Conservation (phyloP, 2,113 vertebrate species). For the Eudorcas thomsonii region DNA sequence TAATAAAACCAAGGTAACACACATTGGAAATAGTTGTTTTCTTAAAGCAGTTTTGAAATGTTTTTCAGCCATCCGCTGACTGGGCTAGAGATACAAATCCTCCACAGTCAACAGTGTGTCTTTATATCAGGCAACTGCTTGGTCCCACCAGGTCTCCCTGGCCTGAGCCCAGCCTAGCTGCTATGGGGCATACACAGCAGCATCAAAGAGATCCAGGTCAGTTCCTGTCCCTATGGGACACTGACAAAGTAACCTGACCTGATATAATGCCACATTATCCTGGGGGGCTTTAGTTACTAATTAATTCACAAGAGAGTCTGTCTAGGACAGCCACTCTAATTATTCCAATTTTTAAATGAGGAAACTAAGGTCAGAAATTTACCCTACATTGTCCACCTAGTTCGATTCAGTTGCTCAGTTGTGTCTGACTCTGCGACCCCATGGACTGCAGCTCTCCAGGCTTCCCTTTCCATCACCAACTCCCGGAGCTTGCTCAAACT, state of each 20-base stretch:
- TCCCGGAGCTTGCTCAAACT: not conserved
- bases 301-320: not conserved
- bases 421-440: not conserved
- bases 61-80: not conserved
- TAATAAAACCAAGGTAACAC: not conserved
- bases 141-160: not conserved
- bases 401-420: not conserved
- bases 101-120: not conserved
- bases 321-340: not conserved
- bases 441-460: not conserved
- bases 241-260: not conserved
- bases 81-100: not conserved
- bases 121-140: not conserved
- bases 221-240: not conserved
- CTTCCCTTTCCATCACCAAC: not conserved
- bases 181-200: not conserved
- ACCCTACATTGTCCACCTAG: not conserved
- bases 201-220: not conserved
- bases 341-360: not conserved
- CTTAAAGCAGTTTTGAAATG: not conserved
- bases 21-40: not conserved
- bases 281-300: not conserved
- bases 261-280: not conserved
- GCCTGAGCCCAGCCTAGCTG: no score
- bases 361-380: not conserved